Evolutionary conservation across 1,140 invertebrate species (phyloP).

Genomic region (Drosophila varians): DNA sequence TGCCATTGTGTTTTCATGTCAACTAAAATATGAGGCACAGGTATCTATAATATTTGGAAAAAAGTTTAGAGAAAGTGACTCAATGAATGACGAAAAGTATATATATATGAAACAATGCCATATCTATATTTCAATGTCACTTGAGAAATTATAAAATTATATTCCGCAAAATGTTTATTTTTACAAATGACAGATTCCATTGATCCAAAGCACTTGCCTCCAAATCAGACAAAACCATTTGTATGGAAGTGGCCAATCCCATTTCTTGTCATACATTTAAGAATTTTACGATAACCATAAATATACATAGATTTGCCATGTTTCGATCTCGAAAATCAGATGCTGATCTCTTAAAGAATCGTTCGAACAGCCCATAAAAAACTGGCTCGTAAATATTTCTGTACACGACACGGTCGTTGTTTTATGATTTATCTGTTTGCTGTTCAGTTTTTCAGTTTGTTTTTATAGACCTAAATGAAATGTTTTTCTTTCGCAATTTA

Average conservation of each 20-base stretch:
- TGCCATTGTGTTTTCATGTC: background rate
- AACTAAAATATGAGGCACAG: too few species aligned
- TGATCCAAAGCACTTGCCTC: conserved; percentile 19
- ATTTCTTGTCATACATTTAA: conserved; percentile 17
- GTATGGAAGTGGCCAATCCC: background rate
- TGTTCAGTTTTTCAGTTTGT: conserved; percentile 20
- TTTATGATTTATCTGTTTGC: conserved; percentile 61
- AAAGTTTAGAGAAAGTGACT: background rate
- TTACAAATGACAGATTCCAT: conserved; percentile 8
- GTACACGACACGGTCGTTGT: conserved; percentile 45
- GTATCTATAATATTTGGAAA: too few species aligned
- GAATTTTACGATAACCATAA: conserved; percentile 24
- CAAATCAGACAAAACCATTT: background rate
- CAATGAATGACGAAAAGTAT: too few species aligned
- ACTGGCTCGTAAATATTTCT: conserved; percentile 50
- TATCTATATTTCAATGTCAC: background rate
- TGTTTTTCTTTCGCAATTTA: conserved; percentile 23
- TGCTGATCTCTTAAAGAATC: conserved; percentile 42
- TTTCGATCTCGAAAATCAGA: conserved; percentile 11
- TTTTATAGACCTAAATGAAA: conserved; percentile 28
- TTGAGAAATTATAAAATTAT: too few species aligned
- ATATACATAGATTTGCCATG: conserved; percentile 16
- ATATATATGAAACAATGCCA: background rate
- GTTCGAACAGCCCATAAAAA: conserved; percentile 54
- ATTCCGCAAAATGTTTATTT: conserved; percentile 2